Base-by-base conservation (phyloP, 2,888 invertebrate species). In the Euproctis similis region DNA sequence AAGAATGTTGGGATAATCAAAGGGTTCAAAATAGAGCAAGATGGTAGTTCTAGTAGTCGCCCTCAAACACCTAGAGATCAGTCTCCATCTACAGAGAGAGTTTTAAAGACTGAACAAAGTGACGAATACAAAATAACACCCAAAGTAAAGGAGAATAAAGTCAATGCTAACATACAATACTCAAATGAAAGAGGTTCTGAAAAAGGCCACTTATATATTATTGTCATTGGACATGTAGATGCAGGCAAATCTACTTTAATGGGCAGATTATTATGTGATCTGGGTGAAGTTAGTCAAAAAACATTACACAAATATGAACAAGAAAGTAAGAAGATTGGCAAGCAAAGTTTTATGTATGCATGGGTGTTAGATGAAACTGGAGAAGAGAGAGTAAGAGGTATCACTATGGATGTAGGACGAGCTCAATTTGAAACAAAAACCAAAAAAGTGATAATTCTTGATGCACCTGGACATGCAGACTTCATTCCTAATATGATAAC, bases 401-500 rank as follows among this genome's bases (percentile, higher is more conserved):
- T 99, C 26, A 99, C 99, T 1, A 99, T 99, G 96, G 99, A 99
- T 77, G 92, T 99, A 8, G 98, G 96, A 0, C 90, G 94, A 49
- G 94, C 94, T 8, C 92, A 93, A 46, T 97, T 98, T 84, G 95
- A 96, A 75, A 96, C 97, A 0, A 88, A 90, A 30, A 89, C 90
- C 2, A 96, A 96, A 78, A 84, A 82, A 71, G 89, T 95, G 0
- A 93, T 92, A 0, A 80, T 99, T 24, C 81, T 99, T 32, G 99
- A 99, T 87, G 98, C 99, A 13, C 99, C 99, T 1, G 99, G 99
- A 0, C 99, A 99, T 72, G 97, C 95, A 67, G 99, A 99, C 71
- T 99, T 99, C 63, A 98, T 99, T 62, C 98, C 99, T 1, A 98
- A 99, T 59, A 99, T 99, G 98, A 99, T 99, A 48, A 95, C 94